Percentiles rank a stretch among this genome's conserved stretches.
Conservation (phyloP, 2,113 vertebrate genomes). For the Isichthys henryi region DNA sequence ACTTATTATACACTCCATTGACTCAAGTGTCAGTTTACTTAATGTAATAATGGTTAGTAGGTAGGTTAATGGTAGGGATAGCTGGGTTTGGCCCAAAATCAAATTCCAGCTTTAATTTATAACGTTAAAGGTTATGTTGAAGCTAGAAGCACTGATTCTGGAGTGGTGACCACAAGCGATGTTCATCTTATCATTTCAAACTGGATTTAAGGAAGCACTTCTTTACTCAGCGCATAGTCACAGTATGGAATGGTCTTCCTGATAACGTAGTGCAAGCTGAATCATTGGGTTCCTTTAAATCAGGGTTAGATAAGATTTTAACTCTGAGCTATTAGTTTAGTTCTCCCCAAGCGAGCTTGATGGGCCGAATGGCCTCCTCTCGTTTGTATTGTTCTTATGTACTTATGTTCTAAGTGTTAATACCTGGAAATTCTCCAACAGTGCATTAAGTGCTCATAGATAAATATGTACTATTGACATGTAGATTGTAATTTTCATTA, state of each 20-base stretch:
- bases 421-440: background rate
- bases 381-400: no score
- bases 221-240: no score
- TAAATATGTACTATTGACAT: background rate
- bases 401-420: background rate
- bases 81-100: background rate
- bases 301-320: no score
- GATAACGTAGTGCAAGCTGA: no score
- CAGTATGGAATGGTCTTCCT: no score
- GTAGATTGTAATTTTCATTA: background rate
- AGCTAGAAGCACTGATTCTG: background rate
- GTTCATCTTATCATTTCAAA: no score
- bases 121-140: background rate
- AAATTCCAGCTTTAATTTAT: background rate
- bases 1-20: background rate
- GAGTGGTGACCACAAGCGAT: background rate
- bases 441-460: background rate
- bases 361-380: no score
- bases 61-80: background rate
- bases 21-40: background rate
- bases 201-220: no score
- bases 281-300: no score
- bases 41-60: background rate
- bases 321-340: no score
- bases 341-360: no score